Base-by-base conservation (phyloP, 2,797 vertebrate species). In the Prionace glauca region DNA sequence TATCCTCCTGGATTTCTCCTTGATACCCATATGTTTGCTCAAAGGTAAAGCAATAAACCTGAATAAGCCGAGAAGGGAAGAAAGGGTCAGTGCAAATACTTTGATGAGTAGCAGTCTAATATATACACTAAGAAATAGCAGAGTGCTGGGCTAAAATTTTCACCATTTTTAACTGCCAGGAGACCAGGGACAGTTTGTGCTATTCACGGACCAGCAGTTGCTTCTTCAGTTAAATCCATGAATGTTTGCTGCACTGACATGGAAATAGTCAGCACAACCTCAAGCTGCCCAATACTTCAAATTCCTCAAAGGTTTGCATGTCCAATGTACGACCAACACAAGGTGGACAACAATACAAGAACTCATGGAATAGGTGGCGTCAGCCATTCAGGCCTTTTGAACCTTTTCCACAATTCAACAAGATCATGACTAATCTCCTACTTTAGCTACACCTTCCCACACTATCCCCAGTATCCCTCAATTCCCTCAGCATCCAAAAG, bases 1-100 rank as follows among this genome's bases (percentile, higher is more conserved):
- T 93, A 96, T 97, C 97, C 96, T 97, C 96, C 96, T 96, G 96
- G 96, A 88, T 97, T 96, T 97, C 96, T 99, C 98, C 95, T 95
- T 97, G 88, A 99, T 97, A 0, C 98, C 98, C 96, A 99, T 96
- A 96, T 86, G 96, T 96, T 77, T 97, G 96, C 98, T 98, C 84
- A 99, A 96, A 0, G 99, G 99, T 95, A 98, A 77, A 1, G 97
- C 98, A 2, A 99, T 36, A 29, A 97, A 96, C 97, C 99, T 99
- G 96, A 16, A 74, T 14, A 88, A 95, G 41, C 67, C 96, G 62
- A 79, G 32, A 5, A 74, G 32, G 45, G 26, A 9, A 24, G n/a
- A 60, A 92, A 62, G 22, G 0, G 10, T 92, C 90, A 92, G 36
- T 69, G 9, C n/a, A 92, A 20, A 41, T 69, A 20, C n/a, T 92